Evolutionary conservation across 2,113 vertebrate genomes (phyloP), one percentile per base, ranked within the genome.

Genomic region (Parus major): DNA sequence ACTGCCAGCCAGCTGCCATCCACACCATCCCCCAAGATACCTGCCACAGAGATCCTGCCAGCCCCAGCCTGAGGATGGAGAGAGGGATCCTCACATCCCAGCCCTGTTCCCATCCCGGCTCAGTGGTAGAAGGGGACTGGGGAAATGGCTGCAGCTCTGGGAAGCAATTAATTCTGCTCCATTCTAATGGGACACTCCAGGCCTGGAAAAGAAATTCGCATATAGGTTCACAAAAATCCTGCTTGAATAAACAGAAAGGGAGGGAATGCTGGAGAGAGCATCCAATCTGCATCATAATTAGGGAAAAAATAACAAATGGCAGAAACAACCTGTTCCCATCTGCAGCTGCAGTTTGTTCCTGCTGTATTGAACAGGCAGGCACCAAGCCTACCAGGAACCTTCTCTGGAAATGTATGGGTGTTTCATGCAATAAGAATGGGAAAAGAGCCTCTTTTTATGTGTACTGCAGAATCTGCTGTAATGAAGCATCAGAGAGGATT

Each of bases 241-340:
- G 80, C 88, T 84, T 84, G 69, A 83, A 92, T 86, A 86, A 86
- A 92, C 56, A 86, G 92, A 91, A 91, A 68, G 49, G 57, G 88
- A 91, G 60, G 91, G 87, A 88, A 75, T 52, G 69, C 76, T 75
- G 81, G 78, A 75, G 77, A 86, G 60, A 68, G 52, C 24, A 56
- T 87, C 88, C 88, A 64, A 92, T 92, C 91, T 95, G 92, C 95
- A 86, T 93, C 47, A 78, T 86, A 95, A 96, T 95, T 91, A 84
- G 57, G 39, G 55, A 7, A 75, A 76, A 90, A 75, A 93, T 29
- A 92, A 91, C 44, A 91, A 92, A 94, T 64, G 65, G 91, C 68
- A 95, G 83, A 93, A 92, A 82, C 91, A 93, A 93, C 95, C 95
- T 95, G 91, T 96, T 93, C 92, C 92, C 80, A 68, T 73, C 95